These are phyloP conservation scores for Ethmia dodecea DNA, from an alignment of 2,888 invertebrate genomes.

Conservation along the genomic window DNA sequence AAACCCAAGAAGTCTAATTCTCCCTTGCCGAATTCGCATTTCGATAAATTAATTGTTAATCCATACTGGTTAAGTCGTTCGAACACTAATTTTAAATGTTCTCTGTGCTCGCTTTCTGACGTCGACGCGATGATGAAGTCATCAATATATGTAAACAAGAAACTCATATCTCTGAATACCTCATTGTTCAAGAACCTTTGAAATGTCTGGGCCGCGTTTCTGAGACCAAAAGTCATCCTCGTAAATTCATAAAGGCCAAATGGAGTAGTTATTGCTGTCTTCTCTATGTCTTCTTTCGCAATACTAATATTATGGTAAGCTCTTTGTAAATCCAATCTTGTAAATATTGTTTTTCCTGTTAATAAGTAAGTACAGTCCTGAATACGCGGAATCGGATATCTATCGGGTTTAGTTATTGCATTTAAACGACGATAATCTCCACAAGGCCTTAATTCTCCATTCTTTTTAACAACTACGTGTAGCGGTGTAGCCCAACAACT, in stretches of 20 bases:
- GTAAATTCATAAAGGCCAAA: conserved; percentile 33
- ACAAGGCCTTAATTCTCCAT: conserved; percentile 19
- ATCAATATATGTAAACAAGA: conserved; percentile 27
- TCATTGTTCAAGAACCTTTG: conserved; percentile 30
- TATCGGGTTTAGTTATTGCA: conserved; percentile 28
- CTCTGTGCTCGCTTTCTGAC: neutral
- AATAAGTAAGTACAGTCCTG: conserved; percentile 24
- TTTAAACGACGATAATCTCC: conserved; percentile 42
- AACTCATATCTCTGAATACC: conserved; percentile 20
- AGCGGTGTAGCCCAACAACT: conserved; percentile 13
- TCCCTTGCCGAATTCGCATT: conserved; percentile 14
- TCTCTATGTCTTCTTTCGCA: conserved; percentile 28
- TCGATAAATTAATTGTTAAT: conserved; percentile 15
- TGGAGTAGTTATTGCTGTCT: conserved; percentile 39
- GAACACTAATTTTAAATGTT: conserved; percentile 9
- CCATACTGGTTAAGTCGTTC: conserved; percentile 15
- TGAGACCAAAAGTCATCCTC: conserved; percentile 32
- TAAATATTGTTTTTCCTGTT: conserved; percentile 24
- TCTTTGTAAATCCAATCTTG: conserved; percentile 29
- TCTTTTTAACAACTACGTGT: conserved; percentile 13
- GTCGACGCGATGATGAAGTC: conserved; percentile 28
- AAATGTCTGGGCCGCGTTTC: conserved; percentile 33
- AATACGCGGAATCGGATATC: conserved; percentile 33
- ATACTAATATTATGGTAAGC: conserved; percentile 44
- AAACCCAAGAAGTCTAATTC: conserved; percentile 18